Conservation (phyloP, 1,140 invertebrate species). For the Ruditapes philippinarum region DNA sequence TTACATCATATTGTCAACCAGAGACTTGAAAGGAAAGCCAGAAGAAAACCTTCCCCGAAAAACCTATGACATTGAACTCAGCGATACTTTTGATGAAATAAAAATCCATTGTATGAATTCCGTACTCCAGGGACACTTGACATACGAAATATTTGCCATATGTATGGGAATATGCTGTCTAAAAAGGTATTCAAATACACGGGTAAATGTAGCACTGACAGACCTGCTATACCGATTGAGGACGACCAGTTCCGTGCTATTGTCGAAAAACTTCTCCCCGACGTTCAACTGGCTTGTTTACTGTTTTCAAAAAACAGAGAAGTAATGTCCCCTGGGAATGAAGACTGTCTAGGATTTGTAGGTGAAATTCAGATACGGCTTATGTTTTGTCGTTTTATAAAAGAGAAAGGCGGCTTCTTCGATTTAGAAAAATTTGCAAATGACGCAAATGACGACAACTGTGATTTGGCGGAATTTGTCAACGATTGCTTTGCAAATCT, state of each 20-base stretch:
- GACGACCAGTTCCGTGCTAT: conserved; percentile 21
- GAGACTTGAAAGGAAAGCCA: conserved; percentile 64
- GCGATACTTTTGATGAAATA: not conserved
- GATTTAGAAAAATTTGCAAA: conserved; percentile 26
- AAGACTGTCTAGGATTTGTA: conserved; percentile 53
- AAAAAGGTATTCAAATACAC: conserved; percentile 49
- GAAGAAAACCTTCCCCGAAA: conserved; percentile 66
- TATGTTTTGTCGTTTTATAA: conserved; percentile 64
- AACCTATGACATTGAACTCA: conserved; percentile 49
- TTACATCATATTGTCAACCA: conserved; percentile 67
- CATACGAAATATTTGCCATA: conserved; percentile 68
- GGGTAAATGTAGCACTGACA: not conserved
- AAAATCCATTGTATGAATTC: conserved; percentile 5
- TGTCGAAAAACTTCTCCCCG: conserved; percentile 6
- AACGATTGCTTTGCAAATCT: conserved; percentile 42
- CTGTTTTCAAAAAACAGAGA: conserved; percentile 67
- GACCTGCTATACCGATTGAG: conserved; percentile 15
- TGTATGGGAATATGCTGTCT: conserved; percentile 67
- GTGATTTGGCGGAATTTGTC: conserved; percentile 41
- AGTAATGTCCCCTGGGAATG: conserved; percentile 53
- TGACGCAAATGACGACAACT: not conserved
- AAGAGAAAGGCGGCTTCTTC: conserved; percentile 9
- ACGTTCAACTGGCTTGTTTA: conserved; percentile 60
- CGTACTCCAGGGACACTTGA: not conserved
- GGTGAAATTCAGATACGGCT: conserved; percentile 68